A percentile compares a stretch with the other conserved stretches of the same genome.
Evolutionary conservation across 2,888 invertebrate species (phyloP).

Genomic region (Rotaria sp.): DNA sequence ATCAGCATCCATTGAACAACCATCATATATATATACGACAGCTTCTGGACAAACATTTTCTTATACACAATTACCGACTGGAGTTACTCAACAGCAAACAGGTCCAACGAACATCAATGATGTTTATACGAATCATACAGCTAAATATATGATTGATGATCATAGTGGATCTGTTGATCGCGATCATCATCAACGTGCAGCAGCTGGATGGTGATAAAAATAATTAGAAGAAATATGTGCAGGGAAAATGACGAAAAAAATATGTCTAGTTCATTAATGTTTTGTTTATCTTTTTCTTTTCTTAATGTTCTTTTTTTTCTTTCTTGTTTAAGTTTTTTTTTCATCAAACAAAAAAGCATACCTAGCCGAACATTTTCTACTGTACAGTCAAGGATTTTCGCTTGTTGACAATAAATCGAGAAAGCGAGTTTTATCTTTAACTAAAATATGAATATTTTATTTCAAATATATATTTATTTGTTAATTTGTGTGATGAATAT

Average conservation of each 20-base stretch:
- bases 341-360: background rate
- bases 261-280: background rate
- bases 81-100: background rate
- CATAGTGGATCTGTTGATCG: background rate
- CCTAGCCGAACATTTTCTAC: background rate
- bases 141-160: slow-evolving; percentile 10
- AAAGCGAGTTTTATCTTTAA: background rate
- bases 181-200: background rate
- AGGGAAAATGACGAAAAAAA: slow-evolving; percentile 9
- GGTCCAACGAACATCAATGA: background rate
- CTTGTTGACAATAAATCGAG: background rate
- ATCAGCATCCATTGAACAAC: background rate
- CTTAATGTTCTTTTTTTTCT: background rate
- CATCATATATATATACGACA: background rate
- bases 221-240: background rate
- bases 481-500: background rate
- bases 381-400: background rate
- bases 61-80: slow-evolving; percentile 20
- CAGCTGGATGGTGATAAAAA: background rate
- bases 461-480: background rate
- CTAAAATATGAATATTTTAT: background rate
- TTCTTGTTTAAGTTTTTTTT: background rate
- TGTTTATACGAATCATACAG: background rate
- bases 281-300: background rate
- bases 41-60: slow-evolving; percentile 19